phyloP scores from a whole-genome alignment of 35 echinoderm and acorn worm species.

The Strongylocentrotus purpuratus region DNA sequence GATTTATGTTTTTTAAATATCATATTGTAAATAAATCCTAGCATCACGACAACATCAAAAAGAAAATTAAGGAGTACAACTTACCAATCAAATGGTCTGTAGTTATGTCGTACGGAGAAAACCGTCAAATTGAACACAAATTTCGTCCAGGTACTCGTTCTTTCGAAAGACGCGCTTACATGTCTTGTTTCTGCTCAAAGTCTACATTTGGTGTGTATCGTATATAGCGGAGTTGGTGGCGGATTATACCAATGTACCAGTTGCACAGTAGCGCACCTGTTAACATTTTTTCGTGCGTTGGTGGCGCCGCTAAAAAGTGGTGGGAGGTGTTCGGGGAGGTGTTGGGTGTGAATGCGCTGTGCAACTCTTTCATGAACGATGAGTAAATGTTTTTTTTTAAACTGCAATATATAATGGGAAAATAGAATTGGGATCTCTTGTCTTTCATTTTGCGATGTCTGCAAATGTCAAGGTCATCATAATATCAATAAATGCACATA shows the following conservation, averaged over 20 bases:
- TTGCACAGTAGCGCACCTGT: not conserved
- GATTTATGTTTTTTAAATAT: no score
- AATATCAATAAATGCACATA: no score
- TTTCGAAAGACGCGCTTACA: not conserved
- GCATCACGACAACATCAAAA: no score
- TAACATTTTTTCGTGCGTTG: not conserved
- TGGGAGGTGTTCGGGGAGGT: no score
- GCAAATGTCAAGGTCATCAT: no score
- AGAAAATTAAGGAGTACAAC: not conserved
- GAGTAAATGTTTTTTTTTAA: no score
- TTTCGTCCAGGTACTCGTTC: not conserved
- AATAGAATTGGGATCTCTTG: no score
- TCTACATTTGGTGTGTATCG: not conserved
- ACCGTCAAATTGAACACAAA: not conserved
- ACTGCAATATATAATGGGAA: no score
- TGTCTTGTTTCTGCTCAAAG: not conserved
- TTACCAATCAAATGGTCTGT: not conserved
- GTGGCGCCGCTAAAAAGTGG: not conserved
- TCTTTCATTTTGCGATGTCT: no score
- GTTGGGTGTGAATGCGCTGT: no score
- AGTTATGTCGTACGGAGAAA: not conserved
- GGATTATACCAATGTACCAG: not conserved
- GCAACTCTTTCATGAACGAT: no score
- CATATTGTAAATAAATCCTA: no score
- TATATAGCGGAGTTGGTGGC: not conserved